A percentile compares a stretch with the other conserved stretches of the same genome.
Conservation (phyloP, 2,888 invertebrate species). For the Lutraria lutraria region DNA sequence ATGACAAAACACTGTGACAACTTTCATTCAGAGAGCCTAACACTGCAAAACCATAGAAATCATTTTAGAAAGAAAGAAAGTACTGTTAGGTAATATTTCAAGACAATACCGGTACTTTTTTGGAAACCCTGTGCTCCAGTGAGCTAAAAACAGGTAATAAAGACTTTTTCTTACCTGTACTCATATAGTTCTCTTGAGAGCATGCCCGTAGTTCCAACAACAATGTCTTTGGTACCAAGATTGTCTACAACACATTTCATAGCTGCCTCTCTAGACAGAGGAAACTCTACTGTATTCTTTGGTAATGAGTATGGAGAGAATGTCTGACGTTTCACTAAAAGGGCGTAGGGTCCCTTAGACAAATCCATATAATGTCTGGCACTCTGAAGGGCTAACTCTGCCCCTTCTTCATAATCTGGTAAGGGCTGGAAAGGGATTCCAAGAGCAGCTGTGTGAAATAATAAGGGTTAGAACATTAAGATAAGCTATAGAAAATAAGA, state of each 20-base stretch:
- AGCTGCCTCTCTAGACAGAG: slow-evolving; percentile 86
- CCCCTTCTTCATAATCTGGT: slow-evolving; percentile 87
- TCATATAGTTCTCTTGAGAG: slow-evolving; percentile 87
- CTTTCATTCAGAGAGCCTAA: too few relatives aligned
- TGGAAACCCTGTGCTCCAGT: too few relatives aligned
- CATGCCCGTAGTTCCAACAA: slow-evolving; percentile 87
- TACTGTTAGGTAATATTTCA: too few relatives aligned
- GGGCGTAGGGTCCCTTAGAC: slow-evolving; percentile 86
- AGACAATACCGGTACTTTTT: too few relatives aligned
- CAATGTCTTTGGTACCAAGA: slow-evolving; percentile 85
- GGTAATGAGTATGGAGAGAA: slow-evolving; percentile 86
- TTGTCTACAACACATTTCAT: slow-evolving; percentile 83
- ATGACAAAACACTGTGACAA: too few relatives aligned
- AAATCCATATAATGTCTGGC: slow-evolving; percentile 87
- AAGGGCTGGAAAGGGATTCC: slow-evolving; percentile 84
- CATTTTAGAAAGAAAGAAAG: too few relatives aligned
- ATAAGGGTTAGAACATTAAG: neutral
- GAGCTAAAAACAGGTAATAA: neutral
- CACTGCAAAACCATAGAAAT: too few relatives aligned
- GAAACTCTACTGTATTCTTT: slow-evolving; percentile 64
- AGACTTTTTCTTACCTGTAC: slow-evolving; percentile 81
- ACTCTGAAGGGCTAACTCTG: slow-evolving; percentile 84
- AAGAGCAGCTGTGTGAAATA: slow-evolving; percentile 75
- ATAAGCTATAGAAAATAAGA: too few relatives aligned
- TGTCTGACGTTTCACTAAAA: slow-evolving; percentile 87